Conservation (phyloP, 2,113 vertebrate genomes). For the Cyprinus carpio region DNA sequence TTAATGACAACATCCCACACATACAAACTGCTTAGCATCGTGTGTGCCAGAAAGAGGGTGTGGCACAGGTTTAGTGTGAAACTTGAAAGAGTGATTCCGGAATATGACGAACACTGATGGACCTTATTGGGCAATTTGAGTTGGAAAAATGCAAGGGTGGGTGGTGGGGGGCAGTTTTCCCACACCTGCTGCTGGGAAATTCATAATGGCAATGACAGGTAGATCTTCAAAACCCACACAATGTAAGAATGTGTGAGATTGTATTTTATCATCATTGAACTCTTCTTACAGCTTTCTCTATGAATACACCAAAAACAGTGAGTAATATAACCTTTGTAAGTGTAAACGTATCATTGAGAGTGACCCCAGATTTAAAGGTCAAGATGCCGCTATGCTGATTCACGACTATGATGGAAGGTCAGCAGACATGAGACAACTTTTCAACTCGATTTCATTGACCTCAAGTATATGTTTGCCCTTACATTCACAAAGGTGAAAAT, state of each 20-base stretch:
- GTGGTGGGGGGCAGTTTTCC: neutral
- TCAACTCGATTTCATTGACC: neutral
- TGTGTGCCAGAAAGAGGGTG: slow-evolving; percentile 43
- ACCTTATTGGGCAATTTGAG: too few species aligned
- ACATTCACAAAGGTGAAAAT: neutral
- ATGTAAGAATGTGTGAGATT: neutral
- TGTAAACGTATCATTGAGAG: neutral
- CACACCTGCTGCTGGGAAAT: slow-evolving; percentile 30
- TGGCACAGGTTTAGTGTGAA: slow-evolving; percentile 24
- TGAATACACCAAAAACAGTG: slow-evolving; percentile 36
- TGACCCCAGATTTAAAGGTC: slow-evolving; percentile 43
- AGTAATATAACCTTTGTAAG: slow-evolving; percentile 38
- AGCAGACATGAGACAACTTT: slow-evolving; percentile 1
- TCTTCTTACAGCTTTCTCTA: slow-evolving; percentile 11
- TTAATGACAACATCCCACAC: slow-evolving; percentile 14
- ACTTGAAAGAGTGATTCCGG: neutral
- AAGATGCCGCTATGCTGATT: slow-evolving; percentile 41
- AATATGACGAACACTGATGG: slow-evolving; percentile 21
- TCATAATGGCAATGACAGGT: neutral
- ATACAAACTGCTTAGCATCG: neutral
- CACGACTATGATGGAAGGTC: neutral
- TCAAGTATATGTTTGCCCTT: neutral
- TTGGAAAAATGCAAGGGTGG: neutral
- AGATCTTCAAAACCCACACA: slow-evolving; percentile 30
- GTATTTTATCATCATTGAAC: neutral